Conservation (phyloP, 1,140 invertebrate genomes). For the Akabosia matsudoensis region DNA sequence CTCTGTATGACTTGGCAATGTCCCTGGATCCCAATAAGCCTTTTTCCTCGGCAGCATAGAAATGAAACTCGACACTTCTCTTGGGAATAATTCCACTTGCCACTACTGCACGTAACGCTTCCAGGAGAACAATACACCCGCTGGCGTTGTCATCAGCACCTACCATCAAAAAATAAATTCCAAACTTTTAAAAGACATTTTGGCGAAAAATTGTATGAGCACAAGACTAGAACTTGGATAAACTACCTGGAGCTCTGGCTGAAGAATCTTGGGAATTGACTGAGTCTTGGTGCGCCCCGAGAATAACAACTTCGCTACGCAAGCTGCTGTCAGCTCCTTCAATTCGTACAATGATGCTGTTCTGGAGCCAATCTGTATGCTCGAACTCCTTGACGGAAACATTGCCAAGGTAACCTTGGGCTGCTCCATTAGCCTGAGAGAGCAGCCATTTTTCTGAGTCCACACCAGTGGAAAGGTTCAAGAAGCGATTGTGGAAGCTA, state of each 20-base stretch:
- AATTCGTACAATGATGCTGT: slow-evolving; percentile 29
- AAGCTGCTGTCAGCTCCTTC: slow-evolving; percentile 29
- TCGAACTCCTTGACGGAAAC: background rate
- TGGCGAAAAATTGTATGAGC: background rate
- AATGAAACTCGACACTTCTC: slow-evolving; percentile 35
- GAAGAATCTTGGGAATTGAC: background rate
- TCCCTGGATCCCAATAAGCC: slow-evolving; percentile 30
- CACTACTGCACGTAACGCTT: slow-evolving; percentile 23
- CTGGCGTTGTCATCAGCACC: slow-evolving; percentile 34
- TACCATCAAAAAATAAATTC: background rate
- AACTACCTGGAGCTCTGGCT: slow-evolving; percentile 13
- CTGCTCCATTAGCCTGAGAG: background rate
- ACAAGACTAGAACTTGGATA: no score
- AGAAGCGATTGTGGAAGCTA: slow-evolving; percentile 22
- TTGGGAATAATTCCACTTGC: slow-evolving; percentile 25
- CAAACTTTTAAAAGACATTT: background rate
- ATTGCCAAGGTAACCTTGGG: slow-evolving; percentile 5
- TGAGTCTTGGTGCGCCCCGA: slow-evolving; percentile 35
- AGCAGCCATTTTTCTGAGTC: slow-evolving; percentile 11
- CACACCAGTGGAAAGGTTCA: background rate
- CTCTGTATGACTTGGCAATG: slow-evolving; percentile 23
- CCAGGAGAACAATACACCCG: slow-evolving; percentile 13
- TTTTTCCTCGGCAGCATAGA: slow-evolving; percentile 36
- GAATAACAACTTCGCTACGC: slow-evolving; percentile 20
- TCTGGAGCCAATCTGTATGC: slow-evolving; percentile 14